Conservation (phyloP, 2,888 invertebrate genomes). For the Sthenelais limicola region DNA sequence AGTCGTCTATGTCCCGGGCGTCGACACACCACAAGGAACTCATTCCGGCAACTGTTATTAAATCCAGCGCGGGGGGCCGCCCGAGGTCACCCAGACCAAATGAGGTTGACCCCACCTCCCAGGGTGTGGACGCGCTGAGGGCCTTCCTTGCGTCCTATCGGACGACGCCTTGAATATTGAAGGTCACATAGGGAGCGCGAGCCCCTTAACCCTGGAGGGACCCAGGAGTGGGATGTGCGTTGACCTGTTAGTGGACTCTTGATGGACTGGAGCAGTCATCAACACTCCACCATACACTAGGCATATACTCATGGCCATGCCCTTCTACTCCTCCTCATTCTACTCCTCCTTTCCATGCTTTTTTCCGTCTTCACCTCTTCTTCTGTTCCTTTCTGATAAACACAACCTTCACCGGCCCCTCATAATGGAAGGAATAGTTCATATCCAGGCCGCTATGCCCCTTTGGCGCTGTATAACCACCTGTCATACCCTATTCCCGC, state of each 20-base stretch:
- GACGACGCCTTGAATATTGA: constrained; percentile 35
- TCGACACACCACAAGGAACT: constrained; percentile 33
- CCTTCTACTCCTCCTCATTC: too few relatives aligned
- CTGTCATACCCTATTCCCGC: too few relatives aligned
- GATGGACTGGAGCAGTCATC: too few relatives aligned
- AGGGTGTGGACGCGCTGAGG: constrained; percentile 5
- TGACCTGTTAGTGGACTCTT: constrained; percentile 32
- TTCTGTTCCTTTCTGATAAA: too few relatives aligned
- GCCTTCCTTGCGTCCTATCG: neutral
- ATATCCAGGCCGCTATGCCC: too few relatives aligned
- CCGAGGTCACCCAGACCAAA: constrained; percentile 19
- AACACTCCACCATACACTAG: too few relatives aligned
- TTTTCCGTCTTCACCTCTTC: too few relatives aligned
- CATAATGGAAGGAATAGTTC: too few relatives aligned
- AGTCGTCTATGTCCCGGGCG: constrained; percentile 7
- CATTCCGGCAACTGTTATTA: constrained; percentile 37
- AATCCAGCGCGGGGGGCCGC: constrained; percentile 32
- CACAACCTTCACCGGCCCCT: too few relatives aligned
- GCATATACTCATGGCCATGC: too few relatives aligned
- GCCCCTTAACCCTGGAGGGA: neutral
- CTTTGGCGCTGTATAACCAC: too few relatives aligned
- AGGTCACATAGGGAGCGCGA: constrained; percentile 19
- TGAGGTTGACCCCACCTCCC: constrained; percentile 32
- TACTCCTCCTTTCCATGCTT: too few relatives aligned
- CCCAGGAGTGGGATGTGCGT: neutral